A percentile compares a stretch with the other conserved stretches of the same genome.
Conservation (phyloP, 1,140 invertebrate genomes). For the Lepidurus couesii region DNA sequence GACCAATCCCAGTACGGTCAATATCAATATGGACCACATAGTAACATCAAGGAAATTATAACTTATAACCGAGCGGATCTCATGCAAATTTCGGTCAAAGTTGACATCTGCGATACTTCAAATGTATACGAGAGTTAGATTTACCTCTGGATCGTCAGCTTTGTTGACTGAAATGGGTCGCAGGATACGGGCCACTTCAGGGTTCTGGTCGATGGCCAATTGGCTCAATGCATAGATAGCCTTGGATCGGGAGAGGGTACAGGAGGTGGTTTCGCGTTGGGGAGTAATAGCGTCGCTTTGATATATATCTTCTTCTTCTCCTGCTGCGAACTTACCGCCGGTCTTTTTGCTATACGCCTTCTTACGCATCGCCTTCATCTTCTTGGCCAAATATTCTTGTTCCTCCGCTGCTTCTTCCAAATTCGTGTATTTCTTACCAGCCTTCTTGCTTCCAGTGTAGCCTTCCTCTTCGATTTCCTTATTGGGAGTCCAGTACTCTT, state of each 20-base stretch:
- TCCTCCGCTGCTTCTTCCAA: not conserved
- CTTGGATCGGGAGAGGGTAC: conserved; percentile 34
- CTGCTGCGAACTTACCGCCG: not conserved
- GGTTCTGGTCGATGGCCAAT: conserved; percentile 34
- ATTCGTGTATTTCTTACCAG: not conserved
- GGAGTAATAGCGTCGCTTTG: conserved; percentile 12
- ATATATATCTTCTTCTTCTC: conserved; percentile 28
- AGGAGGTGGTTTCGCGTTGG: conserved; percentile 20
- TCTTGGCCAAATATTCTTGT: not conserved
- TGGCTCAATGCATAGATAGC: conserved; percentile 37
- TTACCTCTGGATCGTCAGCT: conserved; percentile 36
- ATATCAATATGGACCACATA: too few species aligned
- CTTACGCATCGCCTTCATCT: not conserved
- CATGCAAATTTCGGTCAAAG: too few species aligned
- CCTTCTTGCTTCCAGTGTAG: not conserved
- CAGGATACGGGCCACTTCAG: conserved; percentile 38
- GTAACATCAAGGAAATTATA: too few species aligned
- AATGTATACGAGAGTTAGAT: not conserved
- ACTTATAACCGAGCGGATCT: too few species aligned
- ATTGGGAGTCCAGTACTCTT: not conserved
- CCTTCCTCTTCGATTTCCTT: not conserved
- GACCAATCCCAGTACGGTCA: too few species aligned
- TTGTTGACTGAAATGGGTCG: conserved; percentile 39
- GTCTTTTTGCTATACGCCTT: not conserved
- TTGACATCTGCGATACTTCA: not conserved